Evolutionary conservation across 2,888 invertebrate genomes (phyloP).

Genomic region (Drosophila acutilabella): DNA sequence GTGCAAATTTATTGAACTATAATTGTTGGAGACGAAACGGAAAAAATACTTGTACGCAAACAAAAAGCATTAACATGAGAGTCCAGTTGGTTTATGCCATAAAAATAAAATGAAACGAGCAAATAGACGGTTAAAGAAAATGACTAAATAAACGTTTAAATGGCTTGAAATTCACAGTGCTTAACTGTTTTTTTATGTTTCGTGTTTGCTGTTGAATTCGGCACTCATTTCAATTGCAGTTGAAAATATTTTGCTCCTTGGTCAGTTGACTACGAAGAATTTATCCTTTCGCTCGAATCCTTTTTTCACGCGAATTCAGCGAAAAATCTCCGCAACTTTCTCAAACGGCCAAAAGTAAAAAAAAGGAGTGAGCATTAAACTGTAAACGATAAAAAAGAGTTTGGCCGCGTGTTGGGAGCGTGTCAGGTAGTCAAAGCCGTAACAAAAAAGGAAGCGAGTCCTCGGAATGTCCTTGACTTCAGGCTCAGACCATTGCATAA

Average conservation of each 20-base stretch:
- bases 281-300: conserved; percentile 50
- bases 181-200: not conserved
- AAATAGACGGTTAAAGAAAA: conserved; percentile 53
- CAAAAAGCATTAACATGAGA: conserved; percentile 19
- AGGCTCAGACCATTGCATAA: conserved; percentile 61
- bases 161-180: conserved; percentile 36
- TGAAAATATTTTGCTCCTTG: conserved; percentile 30
- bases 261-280: conserved; percentile 24
- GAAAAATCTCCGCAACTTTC: not conserved
- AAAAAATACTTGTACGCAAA: conserved; percentile 10
- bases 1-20: conserved; percentile 52
- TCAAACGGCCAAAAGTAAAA: not conserved
- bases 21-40: conserved; percentile 48
- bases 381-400: conserved; percentile 43
- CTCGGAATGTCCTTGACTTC: conserved; percentile 57
- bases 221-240: conserved; percentile 51
- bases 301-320: conserved; percentile 42
- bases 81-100: conserved; percentile 36
- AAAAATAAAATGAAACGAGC: conserved; percentile 55
- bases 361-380: conserved; percentile 41
- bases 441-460: conserved; percentile 4
- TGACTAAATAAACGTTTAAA: conserved; percentile 43
- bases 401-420: conserved; percentile 74
- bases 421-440: conserved; percentile 59
- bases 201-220: not conserved